phyloP scores from a whole-genome alignment of 2,113 vertebrate species.

The Hippotragus niger region DNA sequence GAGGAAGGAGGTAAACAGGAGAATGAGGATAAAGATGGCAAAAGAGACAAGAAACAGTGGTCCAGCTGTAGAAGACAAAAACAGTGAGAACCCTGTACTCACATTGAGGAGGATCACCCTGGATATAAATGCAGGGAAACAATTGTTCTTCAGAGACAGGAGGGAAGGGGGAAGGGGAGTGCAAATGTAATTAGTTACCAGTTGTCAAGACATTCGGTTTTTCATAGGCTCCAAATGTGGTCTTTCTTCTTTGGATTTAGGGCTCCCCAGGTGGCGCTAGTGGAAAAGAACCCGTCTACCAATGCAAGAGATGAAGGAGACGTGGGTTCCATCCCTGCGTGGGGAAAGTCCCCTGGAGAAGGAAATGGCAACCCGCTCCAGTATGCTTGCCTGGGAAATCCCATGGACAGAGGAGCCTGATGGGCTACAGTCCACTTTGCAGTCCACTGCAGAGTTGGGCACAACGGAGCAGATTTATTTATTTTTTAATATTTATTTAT shows the following conservation, averaged over 20 bases:
- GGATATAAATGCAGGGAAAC: not conserved
- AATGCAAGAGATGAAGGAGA: not conserved
- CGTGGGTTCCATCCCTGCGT: fast-evolving
- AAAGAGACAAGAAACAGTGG: not conserved
- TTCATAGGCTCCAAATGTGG: not conserved
- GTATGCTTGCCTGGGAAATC: not conserved
- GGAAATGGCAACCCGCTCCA: not conserved
- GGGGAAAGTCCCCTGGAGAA: not conserved
- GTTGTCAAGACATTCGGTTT: not conserved
- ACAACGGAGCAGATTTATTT: not conserved
- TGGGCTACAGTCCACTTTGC: not conserved
- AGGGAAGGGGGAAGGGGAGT: not conserved
- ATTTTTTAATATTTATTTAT: not conserved
- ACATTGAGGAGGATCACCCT: not conserved
- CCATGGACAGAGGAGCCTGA: not conserved
- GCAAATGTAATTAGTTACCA: not conserved
- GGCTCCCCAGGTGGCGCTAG: not conserved
- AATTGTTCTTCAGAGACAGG: not conserved
- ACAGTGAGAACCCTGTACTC: not conserved
- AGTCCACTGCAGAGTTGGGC: not conserved
- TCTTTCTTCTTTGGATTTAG: not conserved
- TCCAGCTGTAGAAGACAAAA: not conserved
- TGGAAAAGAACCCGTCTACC: not conserved
- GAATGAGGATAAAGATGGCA: not conserved
- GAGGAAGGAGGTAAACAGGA: not conserved